Evolutionary conservation across 92 coral and sea anemone species (phyloP).

Genomic region (Hydrozoanthus gracilis): DNA sequence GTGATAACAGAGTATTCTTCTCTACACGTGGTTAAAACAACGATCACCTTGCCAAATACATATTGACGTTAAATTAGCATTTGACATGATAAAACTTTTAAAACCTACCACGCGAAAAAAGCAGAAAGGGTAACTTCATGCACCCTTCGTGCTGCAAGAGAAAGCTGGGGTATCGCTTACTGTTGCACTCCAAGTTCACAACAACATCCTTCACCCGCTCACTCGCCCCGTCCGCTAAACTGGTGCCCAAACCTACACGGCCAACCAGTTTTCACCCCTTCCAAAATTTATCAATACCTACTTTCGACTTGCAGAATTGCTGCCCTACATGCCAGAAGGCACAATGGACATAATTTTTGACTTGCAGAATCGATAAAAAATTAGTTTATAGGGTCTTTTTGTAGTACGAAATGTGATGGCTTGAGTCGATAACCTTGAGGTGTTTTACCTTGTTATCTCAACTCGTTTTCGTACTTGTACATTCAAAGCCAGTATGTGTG

Average conservation of each 20-base stretch:
- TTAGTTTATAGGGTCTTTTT: background rate
- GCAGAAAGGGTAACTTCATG: background rate
- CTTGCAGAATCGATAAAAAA: background rate
- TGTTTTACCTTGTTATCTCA: constrained; percentile 9
- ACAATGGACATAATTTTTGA: background rate
- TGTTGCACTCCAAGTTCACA: background rate
- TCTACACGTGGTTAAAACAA: background rate
- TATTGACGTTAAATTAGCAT: background rate
- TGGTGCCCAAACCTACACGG: background rate
- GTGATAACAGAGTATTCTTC: background rate
- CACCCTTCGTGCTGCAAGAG: background rate
- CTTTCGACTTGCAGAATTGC: background rate
- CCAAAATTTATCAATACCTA: background rate
- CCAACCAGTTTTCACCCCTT: background rate
- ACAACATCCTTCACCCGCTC: background rate
- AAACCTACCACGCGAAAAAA: background rate
- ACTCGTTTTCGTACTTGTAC: background rate
- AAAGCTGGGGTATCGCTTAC: background rate
- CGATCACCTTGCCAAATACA: background rate
- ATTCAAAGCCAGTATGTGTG: background rate
- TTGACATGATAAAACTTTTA: background rate
- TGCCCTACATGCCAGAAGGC: background rate
- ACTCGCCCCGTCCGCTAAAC: background rate
- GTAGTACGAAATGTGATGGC: background rate
- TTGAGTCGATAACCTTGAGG: background rate